phyloP scores from a whole-genome alignment of 2,113 vertebrate genomes.

The Dermatemys mawii region DNA sequence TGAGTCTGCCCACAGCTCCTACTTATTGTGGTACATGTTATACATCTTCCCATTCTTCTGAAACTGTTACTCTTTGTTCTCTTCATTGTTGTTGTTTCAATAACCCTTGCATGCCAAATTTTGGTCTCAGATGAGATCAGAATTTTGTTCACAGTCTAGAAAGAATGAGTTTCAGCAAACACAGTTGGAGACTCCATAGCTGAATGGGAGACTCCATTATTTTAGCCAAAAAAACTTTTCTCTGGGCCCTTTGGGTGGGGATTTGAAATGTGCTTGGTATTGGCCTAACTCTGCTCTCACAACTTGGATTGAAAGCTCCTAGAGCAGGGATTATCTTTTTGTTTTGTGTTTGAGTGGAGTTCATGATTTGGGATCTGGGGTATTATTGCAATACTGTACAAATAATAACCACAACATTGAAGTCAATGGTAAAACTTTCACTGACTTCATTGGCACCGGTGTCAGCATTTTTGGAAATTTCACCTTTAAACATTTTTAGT shows the following conservation, averaged over 20 bases:
- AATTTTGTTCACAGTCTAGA: background rate
- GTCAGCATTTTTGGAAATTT: slow-evolving; percentile 22
- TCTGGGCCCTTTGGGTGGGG: background rate
- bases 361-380: background rate
- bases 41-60: background rate
- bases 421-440: background rate
- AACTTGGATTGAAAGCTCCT: background rate
- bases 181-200: too few relatives aligned
- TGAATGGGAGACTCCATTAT: background rate
- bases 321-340: background rate
- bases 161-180: background rate
- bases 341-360: background rate
- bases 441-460: background rate
- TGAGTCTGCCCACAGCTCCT: accelerated
- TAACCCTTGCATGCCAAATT: background rate
- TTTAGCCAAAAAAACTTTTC: background rate
- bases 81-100: background rate
- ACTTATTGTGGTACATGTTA: background rate
- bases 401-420: background rate
- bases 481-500: background rate
- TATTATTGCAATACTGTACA: background rate
- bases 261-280: background rate
- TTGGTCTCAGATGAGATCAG: background rate
- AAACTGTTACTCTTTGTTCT: background rate
- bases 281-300: background rate